Base-by-base conservation (phyloP, 2,797 vertebrate species). In the Pitangus sulphuratus region DNA sequence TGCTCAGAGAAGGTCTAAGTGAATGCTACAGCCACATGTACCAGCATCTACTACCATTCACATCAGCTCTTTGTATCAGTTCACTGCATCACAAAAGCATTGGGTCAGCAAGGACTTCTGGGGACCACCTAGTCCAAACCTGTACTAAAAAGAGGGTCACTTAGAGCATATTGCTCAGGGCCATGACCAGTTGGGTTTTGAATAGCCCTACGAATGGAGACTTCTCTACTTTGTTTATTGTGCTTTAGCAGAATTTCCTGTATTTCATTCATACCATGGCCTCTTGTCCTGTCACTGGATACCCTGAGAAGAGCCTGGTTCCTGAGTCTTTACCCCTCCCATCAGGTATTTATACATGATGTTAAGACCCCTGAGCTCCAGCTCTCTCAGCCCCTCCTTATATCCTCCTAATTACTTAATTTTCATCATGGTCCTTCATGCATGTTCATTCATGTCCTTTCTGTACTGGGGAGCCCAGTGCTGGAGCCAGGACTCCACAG, bases 381-480 rank as follows among this genome's bases (percentile, higher is more conserved):
- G 40, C 28, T 56, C 51, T 54, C 64, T 65, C 40, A 75, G 35
- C 5, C 25, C 25, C 47, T 69, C 40, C n/a, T 69, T 54, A 26
- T 6, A n/a, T 11, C 35, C 28, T 87, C 40, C 40, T n/a, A 75
- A 56, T 35, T 26, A 51, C 25, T 79, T 56, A 7, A 50, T 25
- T 14, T 30, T 54, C n/a, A n/a, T 61, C 37, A 26, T 6, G 2
- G 58, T 48, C 42, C 47, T 60, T 71, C 58, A 45, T 4, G 8
- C 25, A 25, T 11, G 7, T 20, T 30, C 25, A 24, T n/a, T 37
- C 22, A 24, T n/a, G 21, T 22, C 19, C n/a, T 26, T 79, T 37
- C 12, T 19, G 22, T 18, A 44, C 12, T n/a, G n/a, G 16, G 40
- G 25, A 69, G 30, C 25, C 60, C 66, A 60, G 60, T 0, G 0